Percentiles rank a stretch among this genome's conserved stretches.
These are phyloP conservation scores for Pristionchus entomophagus DNA, from an alignment of 2,888 invertebrate genomes.

Conservation along the genomic window DNA sequence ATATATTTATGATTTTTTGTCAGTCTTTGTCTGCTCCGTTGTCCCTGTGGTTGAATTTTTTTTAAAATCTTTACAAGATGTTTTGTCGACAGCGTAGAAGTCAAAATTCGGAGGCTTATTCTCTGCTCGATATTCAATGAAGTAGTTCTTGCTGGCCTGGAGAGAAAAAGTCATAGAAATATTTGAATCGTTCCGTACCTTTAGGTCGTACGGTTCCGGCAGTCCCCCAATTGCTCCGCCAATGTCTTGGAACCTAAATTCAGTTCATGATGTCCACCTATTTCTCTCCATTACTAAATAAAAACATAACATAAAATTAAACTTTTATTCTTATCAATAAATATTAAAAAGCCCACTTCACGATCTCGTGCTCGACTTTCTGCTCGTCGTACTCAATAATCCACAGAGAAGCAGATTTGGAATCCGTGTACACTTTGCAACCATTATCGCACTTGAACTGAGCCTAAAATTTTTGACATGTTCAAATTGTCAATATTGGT, in stretches of 20 bases:
- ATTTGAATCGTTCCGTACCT: neutral
- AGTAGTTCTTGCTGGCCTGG: conserved; percentile 16
- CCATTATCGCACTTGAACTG: conserved; percentile 21
- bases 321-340: too few relatives aligned
- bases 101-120: neutral
- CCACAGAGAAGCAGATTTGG: neutral
- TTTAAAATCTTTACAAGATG: neutral
- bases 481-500: neutral
- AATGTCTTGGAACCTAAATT: neutral
- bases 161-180: neutral
- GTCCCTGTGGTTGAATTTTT: neutral
- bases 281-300: too few relatives aligned
- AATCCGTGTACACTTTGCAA: neutral
- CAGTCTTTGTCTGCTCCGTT: too few relatives aligned
- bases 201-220: neutral
- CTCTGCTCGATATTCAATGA: neutral
- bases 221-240: neutral
- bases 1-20: too few relatives aligned
- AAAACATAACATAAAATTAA: too few relatives aligned
- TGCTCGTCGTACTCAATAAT: neutral
- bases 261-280: too few relatives aligned
- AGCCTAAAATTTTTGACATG: neutral
- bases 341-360: neutral
- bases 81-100: neutral
- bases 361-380: neutral